These are phyloP conservation scores for Sclerodermus sp. DNA, from an alignment of 2,888 invertebrate species.

Conservation along the genomic window DNA sequence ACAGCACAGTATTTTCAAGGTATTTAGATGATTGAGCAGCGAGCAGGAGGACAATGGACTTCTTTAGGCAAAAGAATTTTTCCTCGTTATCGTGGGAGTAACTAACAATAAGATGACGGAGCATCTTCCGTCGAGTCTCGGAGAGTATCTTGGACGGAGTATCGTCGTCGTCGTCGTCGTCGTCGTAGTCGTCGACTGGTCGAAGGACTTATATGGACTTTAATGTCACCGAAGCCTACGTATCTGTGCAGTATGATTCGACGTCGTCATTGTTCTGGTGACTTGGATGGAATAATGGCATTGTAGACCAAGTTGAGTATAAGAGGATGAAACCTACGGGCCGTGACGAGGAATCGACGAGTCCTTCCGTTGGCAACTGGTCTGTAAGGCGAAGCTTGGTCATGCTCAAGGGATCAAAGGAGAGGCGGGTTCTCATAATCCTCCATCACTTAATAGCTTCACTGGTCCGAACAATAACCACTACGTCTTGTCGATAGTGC, in stretches of 20 bases:
- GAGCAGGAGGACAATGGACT: too few relatives aligned
- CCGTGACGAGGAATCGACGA: slow-evolving; percentile 21
- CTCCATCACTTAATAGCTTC: slow-evolving; percentile 29
- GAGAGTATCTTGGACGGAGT: too few relatives aligned
- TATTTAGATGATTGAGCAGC: too few relatives aligned
- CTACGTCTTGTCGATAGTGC: slow-evolving; percentile 7
- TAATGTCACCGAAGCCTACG: slow-evolving; percentile 9
- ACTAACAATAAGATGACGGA: too few relatives aligned
- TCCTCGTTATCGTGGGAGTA: too few relatives aligned
- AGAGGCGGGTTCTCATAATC: slow-evolving; percentile 26
- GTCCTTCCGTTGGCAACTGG: slow-evolving; percentile 28
- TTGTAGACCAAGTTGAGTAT: slow-evolving; percentile 8
- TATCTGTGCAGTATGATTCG: slow-evolving; percentile 14
- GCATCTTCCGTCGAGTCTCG: too few relatives aligned
- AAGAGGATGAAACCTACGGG: slow-evolving; percentile 23
- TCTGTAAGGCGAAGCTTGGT: slow-evolving; percentile 24
- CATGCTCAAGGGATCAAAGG: slow-evolving; percentile 33
- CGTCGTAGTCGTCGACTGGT: too few relatives aligned
- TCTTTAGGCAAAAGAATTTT: too few relatives aligned
- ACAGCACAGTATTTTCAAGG: too few relatives aligned
- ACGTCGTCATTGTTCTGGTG: slow-evolving; percentile 18
- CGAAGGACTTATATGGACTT: too few relatives aligned
- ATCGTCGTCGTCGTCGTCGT: too few relatives aligned
- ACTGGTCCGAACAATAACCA: slow-evolving; percentile 28
- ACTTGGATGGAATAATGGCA: slow-evolving; percentile 20